Evolutionary conservation across 2,888 invertebrate genomes (phyloP), one percentile per base, ranked within the genome.

Genomic region (Asteroscopus sphinx): DNA sequence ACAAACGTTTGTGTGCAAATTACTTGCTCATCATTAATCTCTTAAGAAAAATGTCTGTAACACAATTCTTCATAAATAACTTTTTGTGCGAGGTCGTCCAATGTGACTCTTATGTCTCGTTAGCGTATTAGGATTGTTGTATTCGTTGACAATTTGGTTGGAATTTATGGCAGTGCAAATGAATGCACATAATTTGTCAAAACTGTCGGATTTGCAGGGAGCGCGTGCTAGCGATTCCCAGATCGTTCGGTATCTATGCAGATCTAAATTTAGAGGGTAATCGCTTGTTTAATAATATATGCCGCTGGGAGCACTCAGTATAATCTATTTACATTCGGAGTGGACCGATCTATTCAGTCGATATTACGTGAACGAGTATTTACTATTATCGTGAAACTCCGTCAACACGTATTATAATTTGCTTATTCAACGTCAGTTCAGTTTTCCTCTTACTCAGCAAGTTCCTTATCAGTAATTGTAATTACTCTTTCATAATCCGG

Each of bases 101-200:
- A 82, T 73, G 75, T 77, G 76, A 82, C 72, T 77, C 54, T 46
- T 51, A 49, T 51, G 70, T 58, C 57, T 65, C 52, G 60, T 62
- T 65, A 62, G 70, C 54, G 47, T 51, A 63, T 64, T 63, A 46
- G 64, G 51, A 64, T 55, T 52, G 64, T 64, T 65, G 59, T 65
- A 48, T 62, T 57, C 70, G 65, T 57, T 60, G 68, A 74, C 66
- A 71, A 77, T 73, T 73, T 63, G 44, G 57, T 63, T 36, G 35
- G 59, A 62, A 73, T 76, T 72, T 78, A 74, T 70, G 68, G 67
- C 64, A 54, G 56, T 73, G 72, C 72, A 83, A 86, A 85, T 81
- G 81, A 83, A 89, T 89, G 89, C 87, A 87, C 89, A 88, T 90
- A 89, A 89, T 87, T 87, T 86, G 86, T 80, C 79, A 81, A 77